Evolutionary conservation across 2,888 invertebrate species (phyloP), one percentile per base, ranked within the genome.

Genomic region (Imbricaverruca yamaguchii): DNA sequence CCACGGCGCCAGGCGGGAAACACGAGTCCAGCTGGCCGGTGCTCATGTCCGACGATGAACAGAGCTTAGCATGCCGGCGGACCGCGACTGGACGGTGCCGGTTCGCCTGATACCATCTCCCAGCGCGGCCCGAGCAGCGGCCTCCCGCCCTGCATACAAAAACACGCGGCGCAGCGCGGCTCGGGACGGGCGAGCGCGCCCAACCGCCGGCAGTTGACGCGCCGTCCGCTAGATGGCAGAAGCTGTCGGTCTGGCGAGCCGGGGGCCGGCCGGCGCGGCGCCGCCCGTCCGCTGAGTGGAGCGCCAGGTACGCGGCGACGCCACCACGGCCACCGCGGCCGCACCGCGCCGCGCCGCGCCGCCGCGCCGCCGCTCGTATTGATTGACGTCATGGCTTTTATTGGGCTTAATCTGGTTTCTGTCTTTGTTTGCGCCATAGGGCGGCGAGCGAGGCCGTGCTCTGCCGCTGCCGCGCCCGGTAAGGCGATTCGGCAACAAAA

Each of bases 311-410:
- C 69, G 69, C 25, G 7, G 39, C 39, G 39, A 39, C 39, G 39
- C 39, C 39, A 39, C 39, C 39, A 4, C 39, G 2, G 39, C 2
- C 39, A 39, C 39, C 39, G 39, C 39, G 39, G 39, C 39, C 39
- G 39, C 39, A n/a, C n/a, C n/a, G n/a, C 65, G 11, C 23, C 11
- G 23, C 23, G 23, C 23, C 3, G 65, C 65, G 10, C 8, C 23
- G 65, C 65, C 69, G 39, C 69, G 39, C 39, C 69, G 69, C 69
- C 69, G 65, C 65, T 23, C 15, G 6, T 69, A 69, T 69, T 69
- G 69, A 69, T 69, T 69, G 69, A 69, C 69, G 69, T 23, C 69
- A 69, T 69, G 69, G 69, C 69, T 69, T 69, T 69, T 69, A 69
- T 69, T 69, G 69, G 69, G 69, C 69, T 69, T 69, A 69, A 69